These are phyloP conservation scores for Lathronympha strigana DNA, from an alignment of 2,888 invertebrate genomes.

Conservation along the genomic window DNA sequence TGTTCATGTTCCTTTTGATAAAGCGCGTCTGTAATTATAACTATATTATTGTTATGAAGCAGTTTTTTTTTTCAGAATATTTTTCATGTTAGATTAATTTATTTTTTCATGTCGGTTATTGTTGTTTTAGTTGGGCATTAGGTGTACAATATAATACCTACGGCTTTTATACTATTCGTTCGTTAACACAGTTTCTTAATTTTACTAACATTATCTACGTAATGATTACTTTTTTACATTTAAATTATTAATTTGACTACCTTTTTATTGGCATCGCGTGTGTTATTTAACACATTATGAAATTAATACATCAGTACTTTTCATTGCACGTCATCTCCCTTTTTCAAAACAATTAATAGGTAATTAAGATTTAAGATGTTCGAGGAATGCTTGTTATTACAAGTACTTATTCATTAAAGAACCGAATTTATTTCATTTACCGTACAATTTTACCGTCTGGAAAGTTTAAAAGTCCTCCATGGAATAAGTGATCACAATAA, in stretches of 20 bases:
- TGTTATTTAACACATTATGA: background rate
- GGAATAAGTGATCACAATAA: conserved; percentile 36
- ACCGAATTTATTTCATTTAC: conserved; percentile 17
- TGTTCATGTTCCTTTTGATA: conserved; percentile 17
- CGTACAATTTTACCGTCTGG: conserved; percentile 21
- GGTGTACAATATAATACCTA: too few species aligned
- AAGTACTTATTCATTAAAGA: background rate
- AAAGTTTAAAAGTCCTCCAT: conserved; percentile 29
- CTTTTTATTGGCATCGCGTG: background rate
- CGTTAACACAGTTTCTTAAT: too few species aligned
- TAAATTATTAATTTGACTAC: background rate
- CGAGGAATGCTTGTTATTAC: too few species aligned
- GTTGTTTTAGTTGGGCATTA: too few species aligned
- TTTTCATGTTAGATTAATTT: too few species aligned
- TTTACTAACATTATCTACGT: too few species aligned
- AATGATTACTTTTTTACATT: too few species aligned
- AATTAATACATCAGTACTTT: background rate
- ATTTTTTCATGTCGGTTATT: too few species aligned
- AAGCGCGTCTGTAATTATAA: too few species aligned
- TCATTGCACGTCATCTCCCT: background rate
- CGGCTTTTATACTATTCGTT: too few species aligned
- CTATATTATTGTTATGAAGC: too few species aligned
- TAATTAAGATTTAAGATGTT: background rate
- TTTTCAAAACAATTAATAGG: background rate
- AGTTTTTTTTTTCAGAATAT: too few species aligned